phyloP scores from a whole-genome alignment of 2,797 vertebrate species.

The Melanotaenia maccullochi region DNA sequence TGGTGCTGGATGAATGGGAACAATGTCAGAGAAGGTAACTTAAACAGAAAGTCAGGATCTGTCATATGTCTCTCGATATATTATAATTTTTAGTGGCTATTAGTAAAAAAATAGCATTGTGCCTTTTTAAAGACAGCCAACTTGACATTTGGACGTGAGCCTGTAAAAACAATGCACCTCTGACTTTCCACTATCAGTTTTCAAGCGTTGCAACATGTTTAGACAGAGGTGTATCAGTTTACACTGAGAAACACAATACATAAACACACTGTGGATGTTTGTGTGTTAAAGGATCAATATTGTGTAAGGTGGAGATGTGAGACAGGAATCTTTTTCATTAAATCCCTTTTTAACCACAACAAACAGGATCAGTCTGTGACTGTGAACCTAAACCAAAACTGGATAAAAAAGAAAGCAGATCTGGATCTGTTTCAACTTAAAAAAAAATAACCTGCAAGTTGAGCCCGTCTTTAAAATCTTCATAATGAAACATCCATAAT shows the following conservation, averaged over 20 bases:
- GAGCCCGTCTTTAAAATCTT: not conserved
- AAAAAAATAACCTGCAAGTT: not conserved
- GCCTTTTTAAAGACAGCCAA: not conserved
- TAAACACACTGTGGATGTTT: slow-evolving; percentile 1
- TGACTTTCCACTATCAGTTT: slow-evolving; percentile 30
- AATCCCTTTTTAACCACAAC: slow-evolving; percentile 4
- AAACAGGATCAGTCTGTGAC: not conserved
- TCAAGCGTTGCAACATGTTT: slow-evolving; percentile 25
- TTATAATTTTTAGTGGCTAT: not conserved
- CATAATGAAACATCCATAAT: not conserved
- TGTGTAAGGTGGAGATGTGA: not conserved
- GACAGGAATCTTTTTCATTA: slow-evolving; percentile 3
- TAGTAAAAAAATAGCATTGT: not conserved
- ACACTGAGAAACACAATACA: slow-evolving; percentile 8
- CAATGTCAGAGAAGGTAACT: not conserved
- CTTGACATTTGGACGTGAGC: not conserved
- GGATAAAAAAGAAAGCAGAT: not conserved
- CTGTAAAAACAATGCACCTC: slow-evolving; percentile 11
- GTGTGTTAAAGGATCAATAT: slow-evolving; percentile 17
- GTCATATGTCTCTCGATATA: not conserved
- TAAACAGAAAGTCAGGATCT: not conserved
- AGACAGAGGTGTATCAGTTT: slow-evolving; percentile 18
- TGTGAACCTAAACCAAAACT: not conserved
- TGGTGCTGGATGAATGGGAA: not conserved
- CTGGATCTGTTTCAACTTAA: not conserved